A percentile compares a stretch with the other conserved stretches of the same genome.
Evolutionary conservation across 2,888 invertebrate species (phyloP).

Genomic region (Cynaeus angustus): DNA sequence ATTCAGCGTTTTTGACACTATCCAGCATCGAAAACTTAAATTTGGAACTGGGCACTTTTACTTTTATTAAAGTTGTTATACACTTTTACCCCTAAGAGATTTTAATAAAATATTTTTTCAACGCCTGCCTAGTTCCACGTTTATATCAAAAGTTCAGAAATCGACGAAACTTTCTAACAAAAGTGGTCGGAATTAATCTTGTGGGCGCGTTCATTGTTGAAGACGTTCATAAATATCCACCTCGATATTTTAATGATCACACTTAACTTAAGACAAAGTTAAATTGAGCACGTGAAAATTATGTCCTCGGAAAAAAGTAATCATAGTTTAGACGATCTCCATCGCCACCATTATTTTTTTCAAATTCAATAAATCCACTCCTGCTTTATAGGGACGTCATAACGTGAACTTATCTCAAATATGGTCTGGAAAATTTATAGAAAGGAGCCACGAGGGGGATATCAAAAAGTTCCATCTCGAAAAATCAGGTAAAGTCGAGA

Average conservation of each 20-base stretch:
- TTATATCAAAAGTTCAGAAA: slow-evolving; percentile 28
- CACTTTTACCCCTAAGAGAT: neutral
- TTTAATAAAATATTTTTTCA: slow-evolving; percentile 30
- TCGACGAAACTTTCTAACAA: slow-evolving; percentile 25
- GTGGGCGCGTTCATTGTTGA: slow-evolving; percentile 17
- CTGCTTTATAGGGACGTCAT: slow-evolving; percentile 11
- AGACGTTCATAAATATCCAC: slow-evolving; percentile 21
- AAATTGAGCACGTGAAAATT: slow-evolving; percentile 6
- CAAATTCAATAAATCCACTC: slow-evolving; percentile 13
- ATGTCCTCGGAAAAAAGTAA: neutral
- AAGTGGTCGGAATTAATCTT: slow-evolving; percentile 28
- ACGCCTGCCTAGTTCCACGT: slow-evolving; percentile 5
- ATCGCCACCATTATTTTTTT: neutral
- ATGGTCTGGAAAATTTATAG: slow-evolving; percentile 13
- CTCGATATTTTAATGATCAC: neutral
- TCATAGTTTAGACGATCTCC: neutral
- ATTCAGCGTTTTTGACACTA: no score
- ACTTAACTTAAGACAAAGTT: neutral
- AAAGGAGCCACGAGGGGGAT: slow-evolving; percentile 22
- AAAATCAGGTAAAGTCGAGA: slow-evolving; percentile 8
- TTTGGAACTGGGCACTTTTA: no score
- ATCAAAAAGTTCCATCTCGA: slow-evolving; percentile 3
- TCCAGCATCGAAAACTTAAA: no score
- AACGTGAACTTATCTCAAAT: slow-evolving; percentile 14
- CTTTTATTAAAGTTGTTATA: no score